Conservation (phyloP, 2,888 invertebrate genomes). For the Stenodema calcarata region DNA sequence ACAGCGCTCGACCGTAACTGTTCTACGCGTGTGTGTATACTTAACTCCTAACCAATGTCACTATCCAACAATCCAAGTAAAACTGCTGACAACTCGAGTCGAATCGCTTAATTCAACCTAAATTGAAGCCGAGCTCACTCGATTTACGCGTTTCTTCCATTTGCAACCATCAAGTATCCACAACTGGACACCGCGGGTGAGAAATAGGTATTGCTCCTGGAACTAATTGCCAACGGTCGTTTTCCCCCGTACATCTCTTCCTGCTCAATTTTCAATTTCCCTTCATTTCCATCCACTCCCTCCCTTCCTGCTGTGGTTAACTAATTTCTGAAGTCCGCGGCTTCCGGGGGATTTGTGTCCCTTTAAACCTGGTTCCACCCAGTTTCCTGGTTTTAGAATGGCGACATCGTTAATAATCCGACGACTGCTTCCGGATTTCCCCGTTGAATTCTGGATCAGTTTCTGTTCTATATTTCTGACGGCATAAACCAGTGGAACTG, state of each 20-base stretch:
- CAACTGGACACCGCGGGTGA: background rate
- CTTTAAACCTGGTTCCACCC: background rate
- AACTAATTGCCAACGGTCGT: background rate
- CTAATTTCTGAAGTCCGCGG: conserved; percentile 7
- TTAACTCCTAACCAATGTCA: no score
- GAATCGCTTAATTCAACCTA: background rate
- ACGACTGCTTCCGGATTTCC: background rate
- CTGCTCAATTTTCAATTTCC: background rate
- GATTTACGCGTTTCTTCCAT: background rate
- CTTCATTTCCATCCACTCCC: background rate
- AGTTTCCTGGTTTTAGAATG: background rate
- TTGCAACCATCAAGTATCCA: background rate
- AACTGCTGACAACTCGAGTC: background rate
- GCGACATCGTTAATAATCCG: background rate
- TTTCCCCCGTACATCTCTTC: background rate
- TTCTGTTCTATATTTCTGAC: background rate
- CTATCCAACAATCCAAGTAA: no score
- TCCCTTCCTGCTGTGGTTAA: background rate
- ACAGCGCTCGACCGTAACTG: no score
- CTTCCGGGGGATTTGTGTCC: conserved; percentile 12
- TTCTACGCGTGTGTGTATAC: no score
- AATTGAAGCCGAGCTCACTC: background rate
- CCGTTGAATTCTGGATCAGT: background rate
- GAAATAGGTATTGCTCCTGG: background rate
- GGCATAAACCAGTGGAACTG: no score